Conservation (phyloP, 1,140 invertebrate genomes). For the Drosophila miranda region DNA sequence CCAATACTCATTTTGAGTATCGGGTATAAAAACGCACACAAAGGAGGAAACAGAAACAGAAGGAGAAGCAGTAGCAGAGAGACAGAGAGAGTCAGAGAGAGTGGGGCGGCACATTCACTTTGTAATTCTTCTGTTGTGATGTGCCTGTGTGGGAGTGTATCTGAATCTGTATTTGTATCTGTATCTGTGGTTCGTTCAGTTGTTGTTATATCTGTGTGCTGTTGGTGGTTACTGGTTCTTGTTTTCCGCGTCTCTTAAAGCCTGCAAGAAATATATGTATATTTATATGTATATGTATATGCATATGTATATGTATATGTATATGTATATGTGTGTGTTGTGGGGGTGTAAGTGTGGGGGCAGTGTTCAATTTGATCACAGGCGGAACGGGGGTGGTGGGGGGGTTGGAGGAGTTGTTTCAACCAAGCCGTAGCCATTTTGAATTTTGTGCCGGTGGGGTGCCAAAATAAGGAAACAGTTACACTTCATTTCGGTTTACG, state of each 20-base stretch:
- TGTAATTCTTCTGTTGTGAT: slow-evolving; percentile 30
- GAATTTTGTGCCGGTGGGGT: slow-evolving; percentile 63
- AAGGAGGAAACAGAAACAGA: neutral
- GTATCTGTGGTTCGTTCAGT: slow-evolving; percentile 28
- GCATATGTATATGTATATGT: too few relatives aligned
- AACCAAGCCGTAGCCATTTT: slow-evolving; percentile 40
- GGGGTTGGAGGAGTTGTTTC: slow-evolving; percentile 5
- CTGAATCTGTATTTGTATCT: neutral
- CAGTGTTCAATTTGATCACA: too few relatives aligned
- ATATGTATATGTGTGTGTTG: neutral
- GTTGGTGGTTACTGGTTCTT: slow-evolving; percentile 61
- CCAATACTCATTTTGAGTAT: too few relatives aligned
- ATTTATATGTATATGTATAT: slow-evolving; percentile 36
- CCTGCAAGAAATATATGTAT: slow-evolving; percentile 77
- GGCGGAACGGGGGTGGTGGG: too few relatives aligned
- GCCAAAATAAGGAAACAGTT: slow-evolving; percentile 57
- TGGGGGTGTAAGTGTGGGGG: slow-evolving; percentile 3
- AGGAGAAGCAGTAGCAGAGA: slow-evolving; percentile 4
- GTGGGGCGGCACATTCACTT: slow-evolving; percentile 41
- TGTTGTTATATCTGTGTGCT: slow-evolving; percentile 32
- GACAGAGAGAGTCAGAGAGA: neutral
- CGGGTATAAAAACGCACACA: neutral
- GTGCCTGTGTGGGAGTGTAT: slow-evolving; percentile 9
- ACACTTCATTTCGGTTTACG: slow-evolving; percentile 29
- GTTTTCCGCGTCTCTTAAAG: slow-evolving; percentile 79